Evolutionary conservation across 2,888 invertebrate genomes (phyloP), one percentile per base, ranked within the genome.

Genomic region (Podabrus alpinus): DNA sequence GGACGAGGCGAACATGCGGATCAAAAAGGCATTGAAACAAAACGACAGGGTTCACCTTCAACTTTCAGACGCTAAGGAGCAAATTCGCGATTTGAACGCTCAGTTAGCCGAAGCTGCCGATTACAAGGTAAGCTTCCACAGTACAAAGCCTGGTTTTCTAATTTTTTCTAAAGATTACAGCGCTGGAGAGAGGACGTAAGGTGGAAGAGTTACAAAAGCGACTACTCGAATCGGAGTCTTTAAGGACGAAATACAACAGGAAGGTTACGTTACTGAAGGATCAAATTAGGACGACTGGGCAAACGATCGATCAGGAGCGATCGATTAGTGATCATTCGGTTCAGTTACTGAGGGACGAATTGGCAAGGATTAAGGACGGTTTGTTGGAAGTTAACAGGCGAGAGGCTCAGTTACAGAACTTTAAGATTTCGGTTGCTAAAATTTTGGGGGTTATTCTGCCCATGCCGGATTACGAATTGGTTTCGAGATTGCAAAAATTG

Each of bases 61-160:
- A 85, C 88, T 97, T 25, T 90, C 91, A 13, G 97, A 97, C 81
- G 92, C 95, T n/a, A 92, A 94, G 78, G 90, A 93, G 0, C 94
- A 95, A 81, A 90, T 94, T 45, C 91, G 95, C 15, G 96, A 97
- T 83, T 90, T 97, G 66, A 95, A 96, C 87, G 92, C 94, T 1
- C 96, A 96, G 85, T 87, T 96, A 9, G 92, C 94, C 0, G 95
- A 96, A 85, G 94, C 95, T 0, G 94, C 94, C 0, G 95, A 96
- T 84, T 95, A 94, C 84, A 96, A 96, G 91, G 95, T 93, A 85
- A 66, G 69, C 67, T 69, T 25, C 13, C 0, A 67, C 9, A 13
- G n/a, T 16, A 7, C 11, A 0, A 11, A 11, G 13, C 15, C 2
- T 59, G 13, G 0, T 67, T 21, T 24, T 25, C 5, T 69, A 67